Base-by-base conservation (phyloP, 2,888 invertebrate genomes). In the Acronicta aceris region DNA sequence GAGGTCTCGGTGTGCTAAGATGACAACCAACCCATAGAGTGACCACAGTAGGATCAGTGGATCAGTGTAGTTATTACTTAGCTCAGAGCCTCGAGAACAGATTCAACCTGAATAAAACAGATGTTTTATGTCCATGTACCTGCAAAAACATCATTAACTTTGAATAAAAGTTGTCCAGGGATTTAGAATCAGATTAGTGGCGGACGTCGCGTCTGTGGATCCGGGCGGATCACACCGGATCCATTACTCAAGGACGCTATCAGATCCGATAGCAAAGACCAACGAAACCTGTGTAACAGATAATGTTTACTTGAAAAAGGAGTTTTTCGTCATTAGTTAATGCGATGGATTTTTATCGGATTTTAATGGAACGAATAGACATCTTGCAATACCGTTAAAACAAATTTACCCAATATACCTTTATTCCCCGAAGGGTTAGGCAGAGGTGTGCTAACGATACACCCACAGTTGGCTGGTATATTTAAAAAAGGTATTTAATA, bases 201-300 rank as follows among this genome's bases (percentile, higher is more conserved):
- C 8, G 27, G 60, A 25, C 36, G 48, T 27, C 27, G 43, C 15
- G 21, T 38, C 17, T n/a, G n/a, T 25, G n/a, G n/a, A 43, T n/a
- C 52, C 43, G 27, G 17, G 10, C 13, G 27, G 21, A 17, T 30
- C 41, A 52, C 46, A 27, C 38, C 65, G 51, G 54, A 69, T 77
- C 59, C 74, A 59, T 74, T 65, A 46, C 50, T 74, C 71, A 65
- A 45, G 50, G 47, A 54, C 15, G 49, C 41, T 74, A 74, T 74
- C 74, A 41, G 78, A 77, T 74, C 46, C 47, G 48, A 77, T 69
- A 53, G 43, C 40, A 41, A 50, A 54, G 61, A 68, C 60, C 33
- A 45, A 48, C 59, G 60, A 55, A 45, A 41, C 49, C 50, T 46
- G 45, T 45, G 16, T 38, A 54, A 57, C 48, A 61, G 77, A 77